Conservation (phyloP, 2,113 vertebrate species). For the Parotia lawesii region DNA sequence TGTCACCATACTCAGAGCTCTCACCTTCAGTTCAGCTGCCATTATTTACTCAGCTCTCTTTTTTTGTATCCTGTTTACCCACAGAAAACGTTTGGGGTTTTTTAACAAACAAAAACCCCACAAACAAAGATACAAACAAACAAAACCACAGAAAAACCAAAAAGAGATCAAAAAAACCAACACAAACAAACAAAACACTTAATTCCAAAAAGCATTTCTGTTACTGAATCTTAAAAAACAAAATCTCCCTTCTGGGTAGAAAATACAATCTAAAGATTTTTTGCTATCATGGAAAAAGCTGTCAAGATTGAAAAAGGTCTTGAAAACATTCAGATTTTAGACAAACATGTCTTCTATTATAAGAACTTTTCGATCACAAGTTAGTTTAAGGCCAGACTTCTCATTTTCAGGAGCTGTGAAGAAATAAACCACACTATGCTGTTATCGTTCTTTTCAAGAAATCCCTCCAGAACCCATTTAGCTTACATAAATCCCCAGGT, state of each 20-base stretch:
- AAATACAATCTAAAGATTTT: not conserved
- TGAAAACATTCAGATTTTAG: not conserved
- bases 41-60: not conserved
- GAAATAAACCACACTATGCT: not conserved
- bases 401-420: not conserved
- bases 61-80: not conserved
- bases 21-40: not conserved
- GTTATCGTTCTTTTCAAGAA: not conserved
- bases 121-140: not conserved
- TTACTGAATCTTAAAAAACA: not conserved
- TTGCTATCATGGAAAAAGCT: not conserved
- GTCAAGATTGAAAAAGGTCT: not conserved
- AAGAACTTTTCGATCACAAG: not conserved
- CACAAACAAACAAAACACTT: not conserved
- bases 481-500: not conserved
- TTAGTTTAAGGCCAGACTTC: not conserved
- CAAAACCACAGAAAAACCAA: not conserved
- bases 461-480: not conserved
- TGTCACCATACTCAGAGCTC: not conserved
- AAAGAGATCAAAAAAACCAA: not conserved
- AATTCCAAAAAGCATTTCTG: not conserved
- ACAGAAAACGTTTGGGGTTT: rapidly evolving
- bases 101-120: not conserved
- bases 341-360: not conserved
- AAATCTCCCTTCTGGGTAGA: not conserved